A percentile compares a stretch with the other conserved stretches of the same genome.
Conservation (phyloP, 2,797 vertebrate species). For the Myotis pilosus region DNA sequence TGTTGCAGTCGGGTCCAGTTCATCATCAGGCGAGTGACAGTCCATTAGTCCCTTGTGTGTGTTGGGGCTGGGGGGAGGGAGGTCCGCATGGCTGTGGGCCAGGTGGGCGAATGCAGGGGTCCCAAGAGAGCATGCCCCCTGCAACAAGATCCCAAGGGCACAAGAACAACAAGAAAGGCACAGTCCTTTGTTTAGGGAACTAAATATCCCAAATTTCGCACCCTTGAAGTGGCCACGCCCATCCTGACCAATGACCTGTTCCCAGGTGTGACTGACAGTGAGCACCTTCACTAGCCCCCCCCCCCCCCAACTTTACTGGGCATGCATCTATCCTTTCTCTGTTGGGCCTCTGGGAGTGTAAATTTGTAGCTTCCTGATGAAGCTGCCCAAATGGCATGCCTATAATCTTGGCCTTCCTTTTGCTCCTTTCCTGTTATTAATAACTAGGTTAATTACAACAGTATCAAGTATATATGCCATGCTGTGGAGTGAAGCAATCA, state of each 20-base stretch:
- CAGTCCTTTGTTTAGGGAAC: not conserved
- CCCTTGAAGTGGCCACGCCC: not conserved
- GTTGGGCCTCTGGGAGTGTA: too few relatives aligned
- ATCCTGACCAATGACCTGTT: not conserved
- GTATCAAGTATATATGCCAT: not conserved
- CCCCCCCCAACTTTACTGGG: not conserved
- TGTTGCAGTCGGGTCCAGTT: not conserved
- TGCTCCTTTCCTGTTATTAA: not conserved
- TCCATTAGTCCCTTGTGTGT: not conserved
- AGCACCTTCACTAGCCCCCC: not conserved
- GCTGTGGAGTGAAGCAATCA: not conserved
- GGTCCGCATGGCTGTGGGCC: not conserved
- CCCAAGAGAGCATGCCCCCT: not conserved
- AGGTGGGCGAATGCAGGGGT: not conserved
- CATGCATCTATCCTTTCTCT: not conserved
- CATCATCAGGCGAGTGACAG: not conserved
- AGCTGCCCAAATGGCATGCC: not conserved
- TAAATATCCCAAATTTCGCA: not conserved
- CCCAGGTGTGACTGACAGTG: not conserved
- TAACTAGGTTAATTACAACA: not conserved
- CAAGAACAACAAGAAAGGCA: not conserved
- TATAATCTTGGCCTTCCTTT: not conserved
- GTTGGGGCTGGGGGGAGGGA: accelerated
- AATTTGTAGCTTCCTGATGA: not conserved
- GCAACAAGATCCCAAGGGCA: not conserved